phyloP scores from a whole-genome alignment of 2,797 vertebrate species.

The Mormyrops attenuatus region DNA sequence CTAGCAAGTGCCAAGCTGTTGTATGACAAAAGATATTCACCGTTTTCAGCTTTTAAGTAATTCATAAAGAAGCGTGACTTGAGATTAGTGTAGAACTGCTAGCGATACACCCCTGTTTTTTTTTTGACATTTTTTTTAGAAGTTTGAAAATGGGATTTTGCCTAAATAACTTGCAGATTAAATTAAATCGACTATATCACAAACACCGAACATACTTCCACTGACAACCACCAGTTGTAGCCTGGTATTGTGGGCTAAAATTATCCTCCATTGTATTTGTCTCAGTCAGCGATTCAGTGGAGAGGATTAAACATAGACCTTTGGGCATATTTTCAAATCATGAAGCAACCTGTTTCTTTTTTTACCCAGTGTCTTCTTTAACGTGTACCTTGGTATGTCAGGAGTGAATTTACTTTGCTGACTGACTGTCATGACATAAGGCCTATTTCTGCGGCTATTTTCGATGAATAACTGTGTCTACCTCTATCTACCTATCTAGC shows the following conservation, averaged over 20 bases:
- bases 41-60: not conserved
- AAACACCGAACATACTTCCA: not conserved
- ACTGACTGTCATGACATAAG: not conserved
- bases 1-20: not conserved
- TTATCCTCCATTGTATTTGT: not conserved
- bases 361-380: not conserved
- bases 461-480: not conserved
- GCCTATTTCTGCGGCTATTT: not conserved
- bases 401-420: not conserved
- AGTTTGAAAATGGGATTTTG: not conserved
- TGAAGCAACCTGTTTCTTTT: not conserved
- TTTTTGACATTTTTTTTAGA: not conserved
- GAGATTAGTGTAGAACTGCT: not conserved
- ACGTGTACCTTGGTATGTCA: not conserved
- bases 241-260: not conserved
- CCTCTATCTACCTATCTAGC: not conserved
- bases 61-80: not conserved
- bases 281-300: not conserved
- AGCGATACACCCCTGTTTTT: not conserved
- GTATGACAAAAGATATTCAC: not conserved
- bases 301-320: not conserved
- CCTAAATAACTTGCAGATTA: not conserved
- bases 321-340: not conserved
- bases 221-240: not conserved
- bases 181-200: not conserved